Percentiles rank a stretch among this genome's conserved stretches.
Conservation (phyloP, 2,797 vertebrate species). For the Calcarius lapponicus region DNA sequence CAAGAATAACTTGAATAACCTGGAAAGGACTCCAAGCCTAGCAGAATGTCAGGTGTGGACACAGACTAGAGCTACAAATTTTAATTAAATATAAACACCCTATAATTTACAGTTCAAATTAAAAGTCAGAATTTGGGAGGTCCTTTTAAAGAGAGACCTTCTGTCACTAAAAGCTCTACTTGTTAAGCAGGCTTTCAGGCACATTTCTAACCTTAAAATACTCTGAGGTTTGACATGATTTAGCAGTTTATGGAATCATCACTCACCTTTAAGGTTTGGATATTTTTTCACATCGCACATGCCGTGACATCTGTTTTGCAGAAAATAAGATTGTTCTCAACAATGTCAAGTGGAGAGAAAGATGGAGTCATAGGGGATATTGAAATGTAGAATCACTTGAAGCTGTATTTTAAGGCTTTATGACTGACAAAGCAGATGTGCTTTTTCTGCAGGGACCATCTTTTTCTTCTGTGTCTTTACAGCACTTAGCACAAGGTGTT, state of each 20-base stretch:
- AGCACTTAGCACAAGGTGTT: not conserved
- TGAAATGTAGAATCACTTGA: not conserved
- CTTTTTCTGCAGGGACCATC: constrained; percentile 4
- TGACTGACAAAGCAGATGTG: constrained; percentile 7
- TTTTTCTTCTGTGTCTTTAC: constrained; percentile 1
- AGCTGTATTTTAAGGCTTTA: not conserved
- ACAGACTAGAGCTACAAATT: not conserved
- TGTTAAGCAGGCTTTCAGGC: not conserved
- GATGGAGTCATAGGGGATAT: not conserved
- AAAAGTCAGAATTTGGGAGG: not conserved
- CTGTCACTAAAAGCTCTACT: not conserved
- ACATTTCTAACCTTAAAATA: not conserved
- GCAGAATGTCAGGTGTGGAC: not conserved
- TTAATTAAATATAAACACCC: not conserved
- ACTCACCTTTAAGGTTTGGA: constrained; percentile 6
- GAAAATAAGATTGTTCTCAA: constrained; percentile 34
- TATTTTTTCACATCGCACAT: constrained; percentile 13
- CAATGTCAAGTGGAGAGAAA: constrained; percentile 12
- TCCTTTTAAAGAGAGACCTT: not conserved
- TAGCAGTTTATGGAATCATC: not conserved
- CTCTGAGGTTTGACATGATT: not conserved
- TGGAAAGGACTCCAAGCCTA: not conserved
- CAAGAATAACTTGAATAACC: not conserved
- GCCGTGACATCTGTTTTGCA: constrained; percentile 25
- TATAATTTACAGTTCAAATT: not conserved